Percentiles rank a stretch among this genome's conserved stretches.
phyloP scores from a whole-genome alignment of 2,888 invertebrate species.

The Allygus modestus region DNA sequence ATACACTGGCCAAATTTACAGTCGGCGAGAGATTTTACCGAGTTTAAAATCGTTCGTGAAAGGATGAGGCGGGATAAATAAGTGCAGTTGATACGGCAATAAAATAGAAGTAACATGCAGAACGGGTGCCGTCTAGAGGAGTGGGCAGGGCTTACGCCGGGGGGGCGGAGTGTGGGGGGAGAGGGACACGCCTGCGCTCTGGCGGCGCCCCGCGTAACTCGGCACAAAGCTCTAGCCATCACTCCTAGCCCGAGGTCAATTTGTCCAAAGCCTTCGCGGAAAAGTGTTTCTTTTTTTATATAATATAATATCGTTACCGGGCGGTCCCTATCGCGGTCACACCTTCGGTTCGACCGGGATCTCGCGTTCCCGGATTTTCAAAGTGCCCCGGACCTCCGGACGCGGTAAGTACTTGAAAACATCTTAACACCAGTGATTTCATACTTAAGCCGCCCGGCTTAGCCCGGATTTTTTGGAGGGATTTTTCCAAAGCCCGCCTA shows the following conservation, averaged over 20 bases:
- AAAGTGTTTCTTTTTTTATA: conserved; percentile 63
- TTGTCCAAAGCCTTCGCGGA: conserved; percentile 63
- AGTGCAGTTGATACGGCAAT: conserved; percentile 59
- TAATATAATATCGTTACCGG: conserved; percentile 32
- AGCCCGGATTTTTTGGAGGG: conserved; percentile 62
- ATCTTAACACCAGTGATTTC: conserved; percentile 61
- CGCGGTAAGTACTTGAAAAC: conserved; percentile 57
- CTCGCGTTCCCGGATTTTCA: conserved; percentile 30
- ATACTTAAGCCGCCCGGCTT: conserved; percentile 60
- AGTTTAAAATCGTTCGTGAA: conserved; percentile 60
- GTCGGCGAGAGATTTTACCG: conserved; percentile 57
- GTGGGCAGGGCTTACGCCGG: not conserved
- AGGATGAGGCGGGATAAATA: conserved; percentile 60
- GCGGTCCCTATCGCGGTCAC: conserved; percentile 5
- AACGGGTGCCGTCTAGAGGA: conserved; percentile 33
- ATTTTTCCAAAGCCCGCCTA: conserved; percentile 63
- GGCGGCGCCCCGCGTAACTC: conserved; percentile 61
- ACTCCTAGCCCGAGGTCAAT: conserved; percentile 62
- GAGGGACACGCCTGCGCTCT: conserved; percentile 63
- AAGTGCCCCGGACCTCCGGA: conserved; percentile 45
- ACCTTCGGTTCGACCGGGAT: not conserved
- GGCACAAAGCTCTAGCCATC: conserved; percentile 61
- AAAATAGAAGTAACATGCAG: conserved; percentile 59
- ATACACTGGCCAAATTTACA: conserved; percentile 58
- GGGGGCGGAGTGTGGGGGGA: conserved; percentile 54